Percentiles rank a stretch among this genome's conserved stretches.
Evolutionary conservation across 2,888 invertebrate species (phyloP).

Genomic region (Corbicula japonica): DNA sequence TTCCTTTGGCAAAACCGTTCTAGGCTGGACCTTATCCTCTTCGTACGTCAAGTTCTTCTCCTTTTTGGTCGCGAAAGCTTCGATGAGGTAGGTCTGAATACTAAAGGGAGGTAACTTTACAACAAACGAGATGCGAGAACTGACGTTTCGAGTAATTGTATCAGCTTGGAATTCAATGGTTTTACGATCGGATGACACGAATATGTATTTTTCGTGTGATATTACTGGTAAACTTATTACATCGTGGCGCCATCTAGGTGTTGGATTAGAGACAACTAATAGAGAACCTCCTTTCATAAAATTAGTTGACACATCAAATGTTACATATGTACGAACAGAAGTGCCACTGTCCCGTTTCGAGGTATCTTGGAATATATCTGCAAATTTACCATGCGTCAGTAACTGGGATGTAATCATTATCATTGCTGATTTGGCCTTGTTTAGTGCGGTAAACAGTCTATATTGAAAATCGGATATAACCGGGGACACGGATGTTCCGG

Average conservation of each 20-base stretch:
- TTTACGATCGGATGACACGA: constrained; percentile 86
- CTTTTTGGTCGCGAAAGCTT: constrained; percentile 8
- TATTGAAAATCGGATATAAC: constrained; percentile 95
- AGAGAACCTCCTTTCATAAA: constrained; percentile 42
- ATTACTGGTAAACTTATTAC: constrained; percentile 47
- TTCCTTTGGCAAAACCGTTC: too few species aligned
- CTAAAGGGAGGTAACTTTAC: constrained; percentile 93
- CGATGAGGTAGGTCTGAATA: constrained; percentile 83
- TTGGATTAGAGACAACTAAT: constrained; percentile 47
- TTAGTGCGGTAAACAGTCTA: constrained; percentile 68
- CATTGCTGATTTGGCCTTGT: constrained; percentile 64
- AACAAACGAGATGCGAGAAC: constrained; percentile 21
- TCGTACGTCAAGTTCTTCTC: neutral
- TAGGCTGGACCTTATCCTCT: neutral
- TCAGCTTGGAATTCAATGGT: constrained; percentile 24
- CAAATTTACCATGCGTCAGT: constrained; percentile 60
- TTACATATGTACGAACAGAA: neutral
- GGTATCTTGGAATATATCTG: constrained; percentile 6
- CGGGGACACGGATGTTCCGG: constrained; percentile 95
- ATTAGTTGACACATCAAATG: constrained; percentile 9
- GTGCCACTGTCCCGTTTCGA: constrained; percentile 1
- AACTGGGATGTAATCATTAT: constrained; percentile 62
- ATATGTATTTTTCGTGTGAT: constrained; percentile 52
- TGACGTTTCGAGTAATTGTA: neutral
- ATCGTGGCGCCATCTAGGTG: constrained; percentile 54